A percentile compares a stretch with the other conserved stretches of the same genome.
phyloP scores from a whole-genome alignment of 1,140 invertebrate species.

The Drosophila lacertosa region DNA sequence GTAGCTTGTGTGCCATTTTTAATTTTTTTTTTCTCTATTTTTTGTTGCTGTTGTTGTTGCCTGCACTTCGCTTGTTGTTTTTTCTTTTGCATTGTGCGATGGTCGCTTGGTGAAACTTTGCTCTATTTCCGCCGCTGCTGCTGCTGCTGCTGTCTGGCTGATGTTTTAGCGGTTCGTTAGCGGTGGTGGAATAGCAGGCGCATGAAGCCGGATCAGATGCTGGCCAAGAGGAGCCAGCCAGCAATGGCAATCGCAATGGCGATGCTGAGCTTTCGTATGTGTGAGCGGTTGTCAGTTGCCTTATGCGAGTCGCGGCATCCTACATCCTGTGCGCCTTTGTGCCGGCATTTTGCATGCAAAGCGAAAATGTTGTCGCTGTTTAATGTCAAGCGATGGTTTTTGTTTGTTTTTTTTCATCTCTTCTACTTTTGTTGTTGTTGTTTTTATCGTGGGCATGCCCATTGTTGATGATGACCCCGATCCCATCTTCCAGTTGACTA shows the following conservation, averaged over 20 bases:
- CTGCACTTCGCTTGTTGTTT: not conserved
- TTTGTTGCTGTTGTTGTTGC: not conserved
- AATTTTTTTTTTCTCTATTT: constrained; percentile 11
- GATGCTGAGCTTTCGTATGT: not conserved
- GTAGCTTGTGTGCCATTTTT: constrained; percentile 75
- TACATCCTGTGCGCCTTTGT: constrained; percentile 63
- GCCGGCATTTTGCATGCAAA: constrained; percentile 72
- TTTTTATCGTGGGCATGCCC: constrained; percentile 10
- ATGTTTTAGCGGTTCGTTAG: constrained; percentile 72
- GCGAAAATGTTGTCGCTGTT: constrained; percentile 78
- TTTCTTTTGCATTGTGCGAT: constrained; percentile 47
- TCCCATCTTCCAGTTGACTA: constrained; percentile 29
- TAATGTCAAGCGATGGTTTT: constrained; percentile 73
- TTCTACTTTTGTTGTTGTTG: too few species aligned
- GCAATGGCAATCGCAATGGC: constrained; percentile 18
- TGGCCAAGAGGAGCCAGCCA: constrained; percentile 35
- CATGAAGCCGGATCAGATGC: constrained; percentile 35
- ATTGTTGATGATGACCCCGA: constrained; percentile 23
- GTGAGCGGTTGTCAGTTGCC: constrained; percentile 71
- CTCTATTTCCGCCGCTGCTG: constrained; percentile 68
- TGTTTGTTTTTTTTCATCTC: constrained; percentile 20
- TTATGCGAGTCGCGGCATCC: constrained; percentile 63
- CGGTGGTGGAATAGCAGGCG: constrained; percentile 11
- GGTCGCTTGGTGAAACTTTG: constrained; percentile 59
- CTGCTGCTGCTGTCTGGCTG: constrained; percentile 31